These are phyloP conservation scores for Lepus oiostolus DNA, from an alignment of 2,797 vertebrate genomes.

Conservation along the genomic window DNA sequence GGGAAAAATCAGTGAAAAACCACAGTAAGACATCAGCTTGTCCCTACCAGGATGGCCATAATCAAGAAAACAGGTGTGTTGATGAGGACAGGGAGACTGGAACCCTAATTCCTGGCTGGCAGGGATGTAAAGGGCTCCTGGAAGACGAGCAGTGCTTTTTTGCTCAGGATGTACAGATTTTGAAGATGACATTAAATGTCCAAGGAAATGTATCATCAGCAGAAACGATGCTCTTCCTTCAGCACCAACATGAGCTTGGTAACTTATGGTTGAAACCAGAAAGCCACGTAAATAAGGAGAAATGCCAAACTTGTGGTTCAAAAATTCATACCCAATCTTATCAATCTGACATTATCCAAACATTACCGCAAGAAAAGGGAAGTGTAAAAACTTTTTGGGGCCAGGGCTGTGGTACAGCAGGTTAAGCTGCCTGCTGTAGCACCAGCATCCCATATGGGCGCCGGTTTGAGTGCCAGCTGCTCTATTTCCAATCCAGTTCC, in stretches of 20 bases:
- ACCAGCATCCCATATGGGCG: too few species aligned
- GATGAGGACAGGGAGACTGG: not conserved
- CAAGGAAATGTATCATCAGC: not conserved
- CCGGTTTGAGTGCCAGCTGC: too few species aligned
- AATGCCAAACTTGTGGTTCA: not conserved
- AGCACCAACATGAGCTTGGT: not conserved
- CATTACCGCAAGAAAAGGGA: slow-evolving; percentile 4
- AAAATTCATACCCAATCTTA: not conserved
- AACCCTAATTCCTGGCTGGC: not conserved
- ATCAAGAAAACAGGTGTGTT: slow-evolving; percentile 36
- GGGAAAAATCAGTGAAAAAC: slow-evolving; percentile 28
- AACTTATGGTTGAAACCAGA: slow-evolving; percentile 24
- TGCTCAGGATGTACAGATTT: not conserved
- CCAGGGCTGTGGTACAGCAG: too few species aligned
- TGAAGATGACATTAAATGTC: not conserved
- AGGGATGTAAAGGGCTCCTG: not conserved
- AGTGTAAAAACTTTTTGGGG: not conserved
- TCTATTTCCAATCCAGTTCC: too few species aligned
- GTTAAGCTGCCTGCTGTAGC: too few species aligned
- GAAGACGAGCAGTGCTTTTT: not conserved
- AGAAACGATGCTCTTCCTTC: not conserved
- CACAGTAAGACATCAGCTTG: not conserved
- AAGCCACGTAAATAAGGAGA: slow-evolving; percentile 15
- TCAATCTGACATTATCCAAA: not conserved
- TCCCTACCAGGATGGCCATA: not conserved